Evolutionary conservation across 2,797 vertebrate genomes (phyloP).

Genomic region (Sciurus carolinensis): DNA sequence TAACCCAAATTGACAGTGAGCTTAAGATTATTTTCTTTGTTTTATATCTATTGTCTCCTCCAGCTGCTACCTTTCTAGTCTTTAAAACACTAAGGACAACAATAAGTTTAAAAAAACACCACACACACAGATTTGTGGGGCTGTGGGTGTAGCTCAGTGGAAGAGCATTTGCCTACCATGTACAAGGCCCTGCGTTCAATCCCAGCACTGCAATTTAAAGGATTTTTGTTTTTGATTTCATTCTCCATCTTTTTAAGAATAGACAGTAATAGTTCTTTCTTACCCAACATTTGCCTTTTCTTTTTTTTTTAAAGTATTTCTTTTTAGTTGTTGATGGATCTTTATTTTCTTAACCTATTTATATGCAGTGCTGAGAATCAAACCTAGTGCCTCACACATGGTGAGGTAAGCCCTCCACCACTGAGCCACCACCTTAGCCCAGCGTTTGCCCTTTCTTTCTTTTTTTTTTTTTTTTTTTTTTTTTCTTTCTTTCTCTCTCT

Average conservation of each 20-base stretch:
- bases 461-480: no score
- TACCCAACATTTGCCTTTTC: background rate
- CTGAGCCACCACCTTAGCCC: no score
- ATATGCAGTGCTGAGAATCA: no score
- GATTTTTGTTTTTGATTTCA: background rate
- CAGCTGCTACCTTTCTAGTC: background rate
- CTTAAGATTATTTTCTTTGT: background rate
- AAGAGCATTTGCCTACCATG: background rate
- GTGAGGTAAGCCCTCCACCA: no score
- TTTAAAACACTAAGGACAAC: background rate
- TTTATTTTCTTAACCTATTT: no score
- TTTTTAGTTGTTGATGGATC: no score
- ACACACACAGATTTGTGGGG: no score
- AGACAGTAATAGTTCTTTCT: background rate
- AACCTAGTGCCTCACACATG: no score
- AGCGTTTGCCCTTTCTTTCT: background rate
- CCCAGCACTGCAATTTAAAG: background rate
- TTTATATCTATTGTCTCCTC: background rate
- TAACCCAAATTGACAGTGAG: background rate
- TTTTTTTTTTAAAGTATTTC: no score
- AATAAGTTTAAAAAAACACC: background rate
- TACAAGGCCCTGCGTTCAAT: no score
- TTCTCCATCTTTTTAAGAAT: background rate
- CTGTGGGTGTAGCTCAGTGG: background rate
- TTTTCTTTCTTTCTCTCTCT: no score